A percentile compares a stretch with the other conserved stretches of the same genome.
Evolutionary conservation across 2,113 vertebrate genomes (phyloP).

Genomic region (Plecturocebus donacophilus): DNA sequence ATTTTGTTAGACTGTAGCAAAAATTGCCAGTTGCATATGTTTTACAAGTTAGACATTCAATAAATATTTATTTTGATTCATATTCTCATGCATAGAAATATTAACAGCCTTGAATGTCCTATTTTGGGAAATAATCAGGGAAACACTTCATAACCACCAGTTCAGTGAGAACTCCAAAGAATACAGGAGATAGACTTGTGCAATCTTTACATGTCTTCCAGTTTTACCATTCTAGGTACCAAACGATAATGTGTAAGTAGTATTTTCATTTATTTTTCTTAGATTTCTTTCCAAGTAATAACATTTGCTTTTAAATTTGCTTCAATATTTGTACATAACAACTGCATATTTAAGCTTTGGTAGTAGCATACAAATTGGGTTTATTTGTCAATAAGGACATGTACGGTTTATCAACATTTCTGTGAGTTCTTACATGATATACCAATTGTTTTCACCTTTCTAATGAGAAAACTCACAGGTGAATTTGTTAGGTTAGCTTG

Average conservation of each 20-base stretch:
- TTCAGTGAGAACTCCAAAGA: neutral
- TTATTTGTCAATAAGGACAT: neutral
- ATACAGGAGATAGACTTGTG: neutral
- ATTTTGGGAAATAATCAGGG: neutral
- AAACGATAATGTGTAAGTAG: neutral
- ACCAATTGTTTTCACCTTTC: neutral
- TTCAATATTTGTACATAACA: neutral
- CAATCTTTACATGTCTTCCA: neutral
- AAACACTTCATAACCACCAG: neutral
- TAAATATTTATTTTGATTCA: neutral
- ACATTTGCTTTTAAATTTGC: neutral
- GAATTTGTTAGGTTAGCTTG: neutral
- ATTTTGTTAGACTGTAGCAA: neutral
- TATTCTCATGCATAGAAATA: neutral
- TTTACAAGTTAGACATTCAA: neutral
- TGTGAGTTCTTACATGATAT: neutral
- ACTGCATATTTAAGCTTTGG: neutral
- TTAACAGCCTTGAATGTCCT: neutral
- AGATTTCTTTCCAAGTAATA: neutral
- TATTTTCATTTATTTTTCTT: neutral
- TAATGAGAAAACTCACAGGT: neutral
- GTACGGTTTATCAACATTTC: neutral
- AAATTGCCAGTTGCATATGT: neutral
- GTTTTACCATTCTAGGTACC: neutral
- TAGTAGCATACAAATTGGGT: neutral